A percentile compares a stretch with the other conserved stretches of the same genome.
phyloP scores from a whole-genome alignment of 2,888 invertebrate genomes.

The Drosophila gaucha region DNA sequence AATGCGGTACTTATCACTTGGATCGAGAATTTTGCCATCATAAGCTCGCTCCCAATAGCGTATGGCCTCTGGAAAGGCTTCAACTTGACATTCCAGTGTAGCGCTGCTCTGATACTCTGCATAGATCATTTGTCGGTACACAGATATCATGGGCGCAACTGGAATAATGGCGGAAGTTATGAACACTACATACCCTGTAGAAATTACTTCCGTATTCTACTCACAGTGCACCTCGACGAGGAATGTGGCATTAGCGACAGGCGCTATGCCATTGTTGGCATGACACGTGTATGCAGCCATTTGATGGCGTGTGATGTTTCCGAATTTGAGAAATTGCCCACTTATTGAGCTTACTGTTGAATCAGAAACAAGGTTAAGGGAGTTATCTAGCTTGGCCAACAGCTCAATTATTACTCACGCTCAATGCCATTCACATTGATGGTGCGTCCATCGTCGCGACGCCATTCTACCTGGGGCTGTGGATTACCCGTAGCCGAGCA shows the following conservation, averaged over 20 bases:
- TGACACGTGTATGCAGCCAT: conserved; percentile 91
- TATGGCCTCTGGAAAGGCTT: conserved; percentile 94
- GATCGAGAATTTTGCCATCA: conserved; percentile 90
- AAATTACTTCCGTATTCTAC: conserved; percentile 83
- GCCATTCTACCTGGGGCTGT: conserved; percentile 92
- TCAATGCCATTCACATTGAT: conserved; percentile 88
- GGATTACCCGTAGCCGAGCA: conserved; percentile 93
- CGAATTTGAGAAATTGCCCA: conserved; percentile 92
- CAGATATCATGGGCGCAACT: conserved; percentile 94
- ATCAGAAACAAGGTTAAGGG: conserved; percentile 25
- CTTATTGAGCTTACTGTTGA: conserved; percentile 89
- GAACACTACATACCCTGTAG: too few relatives aligned
- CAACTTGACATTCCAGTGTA: conserved; percentile 92
- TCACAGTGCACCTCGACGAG: conserved; percentile 96
- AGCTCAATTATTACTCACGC: conserved; percentile 84
- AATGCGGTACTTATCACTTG: conserved; percentile 88
- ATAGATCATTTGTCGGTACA: conserved; percentile 90
- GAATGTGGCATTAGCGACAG: conserved; percentile 91
- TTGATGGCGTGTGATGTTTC: conserved; percentile 89
- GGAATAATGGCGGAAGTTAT: not conserved
- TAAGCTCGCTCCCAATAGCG: conserved; percentile 92
- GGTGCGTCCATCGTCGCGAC: conserved; percentile 87
- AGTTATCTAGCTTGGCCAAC: not conserved
- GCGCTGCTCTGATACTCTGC: conserved; percentile 89
- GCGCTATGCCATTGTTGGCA: conserved; percentile 94